phyloP scores from a whole-genome alignment of 2,797 vertebrate genomes.

The Pseudotriccus pelzelni region DNA sequence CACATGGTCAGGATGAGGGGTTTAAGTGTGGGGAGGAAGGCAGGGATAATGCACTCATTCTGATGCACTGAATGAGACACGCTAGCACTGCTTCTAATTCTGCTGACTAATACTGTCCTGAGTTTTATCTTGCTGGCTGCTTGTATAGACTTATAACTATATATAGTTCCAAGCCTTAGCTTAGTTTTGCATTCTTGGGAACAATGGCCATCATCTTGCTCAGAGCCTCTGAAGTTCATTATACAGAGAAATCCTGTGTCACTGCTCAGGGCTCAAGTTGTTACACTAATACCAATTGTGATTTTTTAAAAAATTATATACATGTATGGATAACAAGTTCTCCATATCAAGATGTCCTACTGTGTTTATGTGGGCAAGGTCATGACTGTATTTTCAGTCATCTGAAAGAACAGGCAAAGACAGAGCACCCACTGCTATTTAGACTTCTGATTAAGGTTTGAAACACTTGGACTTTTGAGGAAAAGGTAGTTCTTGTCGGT shows the following conservation, averaged over 20 bases:
- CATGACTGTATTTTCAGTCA: neutral
- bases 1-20: neutral
- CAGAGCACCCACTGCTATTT: neutral
- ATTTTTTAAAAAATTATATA: neutral
- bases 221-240: neutral
- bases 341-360: neutral
- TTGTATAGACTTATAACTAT: neutral
- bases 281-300: neutral
- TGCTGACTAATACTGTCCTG: neutral
- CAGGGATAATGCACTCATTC: neutral
- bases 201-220: neutral
- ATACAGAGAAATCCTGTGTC: neutral
- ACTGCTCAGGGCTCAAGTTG: neutral
- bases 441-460: neutral
- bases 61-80: neutral
- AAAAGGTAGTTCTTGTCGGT: neutral
- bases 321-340: neutral
- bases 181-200: neutral
- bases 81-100: conserved; percentile 10
- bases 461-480: neutral
- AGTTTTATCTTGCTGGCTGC: neutral
- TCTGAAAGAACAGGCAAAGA: neutral
- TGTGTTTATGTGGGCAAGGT: neutral
- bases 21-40: neutral
- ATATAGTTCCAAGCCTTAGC: neutral